These are phyloP conservation scores for Ochotona princeps DNA, from an alignment of 2,113 vertebrate species.

Conservation along the genomic window DNA sequence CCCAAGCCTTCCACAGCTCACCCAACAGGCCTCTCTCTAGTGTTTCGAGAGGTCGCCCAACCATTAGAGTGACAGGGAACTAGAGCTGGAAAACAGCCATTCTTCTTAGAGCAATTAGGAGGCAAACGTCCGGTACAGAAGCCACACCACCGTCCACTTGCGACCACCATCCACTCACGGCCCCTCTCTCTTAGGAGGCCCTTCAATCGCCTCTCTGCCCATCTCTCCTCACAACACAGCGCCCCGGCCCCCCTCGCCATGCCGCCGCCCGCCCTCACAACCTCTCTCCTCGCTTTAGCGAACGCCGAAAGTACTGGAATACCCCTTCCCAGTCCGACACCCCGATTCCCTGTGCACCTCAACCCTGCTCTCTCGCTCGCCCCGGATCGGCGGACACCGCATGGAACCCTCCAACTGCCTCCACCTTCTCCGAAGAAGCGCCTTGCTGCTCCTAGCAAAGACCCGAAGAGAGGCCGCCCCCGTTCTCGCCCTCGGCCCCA, in stretches of 20 bases:
- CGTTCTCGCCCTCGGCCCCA: background rate
- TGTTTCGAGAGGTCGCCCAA: conserved; percentile 31
- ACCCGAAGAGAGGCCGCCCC: conserved; percentile 38
- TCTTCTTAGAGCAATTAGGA: background rate
- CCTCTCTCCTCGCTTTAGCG: background rate
- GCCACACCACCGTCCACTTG: background rate
- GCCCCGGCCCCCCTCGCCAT: background rate
- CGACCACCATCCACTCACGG: background rate
- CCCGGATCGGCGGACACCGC: background rate
- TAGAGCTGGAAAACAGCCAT: conserved; percentile 11
- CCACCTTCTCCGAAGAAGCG: background rate
- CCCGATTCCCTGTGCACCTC: background rate
- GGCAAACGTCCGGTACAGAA: conserved; percentile 17
- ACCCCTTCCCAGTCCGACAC: background rate
- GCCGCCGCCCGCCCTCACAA: background rate
- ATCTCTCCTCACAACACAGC: background rate
- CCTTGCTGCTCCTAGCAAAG: conserved; percentile 38
- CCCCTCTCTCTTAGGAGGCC: background rate
- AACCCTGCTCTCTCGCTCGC: background rate
- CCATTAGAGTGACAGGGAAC: background rate
- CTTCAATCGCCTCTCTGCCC: background rate
- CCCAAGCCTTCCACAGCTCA: conserved; percentile 12
- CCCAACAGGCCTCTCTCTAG: background rate
- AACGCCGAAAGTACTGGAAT: conserved; percentile 23
- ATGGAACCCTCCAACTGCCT: background rate